Evolutionary conservation across 1,140 invertebrate genomes (phyloP), one percentile per base, ranked within the genome.

Genomic region (Lordiphosa mommai): DNA sequence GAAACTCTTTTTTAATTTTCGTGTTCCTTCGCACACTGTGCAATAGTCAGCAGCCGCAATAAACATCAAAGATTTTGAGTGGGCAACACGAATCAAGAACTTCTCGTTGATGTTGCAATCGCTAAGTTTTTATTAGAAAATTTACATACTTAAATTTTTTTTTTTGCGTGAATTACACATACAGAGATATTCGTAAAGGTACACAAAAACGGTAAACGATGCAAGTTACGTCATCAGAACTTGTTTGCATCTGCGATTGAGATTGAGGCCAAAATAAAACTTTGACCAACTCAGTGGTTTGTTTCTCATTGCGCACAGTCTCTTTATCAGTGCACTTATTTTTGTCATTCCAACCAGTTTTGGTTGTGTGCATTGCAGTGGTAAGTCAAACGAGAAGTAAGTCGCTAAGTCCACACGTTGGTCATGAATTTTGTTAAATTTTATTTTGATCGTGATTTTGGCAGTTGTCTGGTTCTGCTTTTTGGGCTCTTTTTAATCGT

Each of bases 381-480:
- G 34, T 30, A 23, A 58, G 9, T 30, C 37, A 37, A 30, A 13
- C 23, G 57, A 33, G 34, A 17, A 20, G 43, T 27, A 30, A 38
- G 20, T 60, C 27, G 60, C 44, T 34, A 30, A 44, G 59, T 30
- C 50, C 36, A 47, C 49, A 44, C 56, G 52, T 63, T 85, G 74
- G 52, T 71, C 58, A 80, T 85, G 74, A 74, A 80, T 68, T 70
- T 86, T 53, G 49, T 58, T 48, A 66, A 63, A 49, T 53, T 52
- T 67, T 56, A 37, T 64, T 67, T 61, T 85, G 80, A 86, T 85
- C 82, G 80, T 85, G 80, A 85, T 86, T 85, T 85, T 55, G 12
- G 38, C 17, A 23, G 41, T 30, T 48, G 46, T 9, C 27, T 17
- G 2, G 23, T 53, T 53, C 40, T 56, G 32, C 52, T 49, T 53